A percentile compares a stretch with the other conserved stretches of the same genome.
Conservation (phyloP, 2,113 vertebrate species). For the Phainopepla nitens region DNA sequence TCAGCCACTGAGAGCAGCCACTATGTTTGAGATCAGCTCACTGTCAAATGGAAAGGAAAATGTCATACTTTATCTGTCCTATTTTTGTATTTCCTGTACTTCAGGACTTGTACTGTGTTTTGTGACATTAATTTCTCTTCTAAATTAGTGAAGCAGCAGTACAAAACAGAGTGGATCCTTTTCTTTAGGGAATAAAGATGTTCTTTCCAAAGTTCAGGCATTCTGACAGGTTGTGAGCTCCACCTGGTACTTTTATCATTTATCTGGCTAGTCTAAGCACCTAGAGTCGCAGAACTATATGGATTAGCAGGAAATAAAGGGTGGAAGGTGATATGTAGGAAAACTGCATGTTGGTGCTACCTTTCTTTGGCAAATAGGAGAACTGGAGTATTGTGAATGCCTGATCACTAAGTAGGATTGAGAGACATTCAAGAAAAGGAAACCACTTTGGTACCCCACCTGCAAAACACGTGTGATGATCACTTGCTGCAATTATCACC, state of each 20-base stretch:
- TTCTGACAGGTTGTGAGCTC: not conserved
- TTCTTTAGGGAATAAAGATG: not conserved
- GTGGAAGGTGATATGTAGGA: not conserved
- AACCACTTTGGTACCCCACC: not conserved
- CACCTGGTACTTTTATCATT: not conserved
- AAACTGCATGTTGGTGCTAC: not conserved
- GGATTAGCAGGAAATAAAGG: not conserved
- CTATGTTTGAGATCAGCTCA: not conserved
- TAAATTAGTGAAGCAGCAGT: not conserved
- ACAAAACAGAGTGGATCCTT: not conserved
- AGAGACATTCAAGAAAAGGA: not conserved
- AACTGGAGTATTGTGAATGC: not conserved
- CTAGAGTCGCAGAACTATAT: not conserved
- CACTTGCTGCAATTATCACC: not conserved
- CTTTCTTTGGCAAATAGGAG: not conserved
- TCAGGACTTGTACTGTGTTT: not conserved
- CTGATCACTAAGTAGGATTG: not conserved
- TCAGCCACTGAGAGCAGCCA: not conserved
- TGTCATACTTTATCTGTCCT: not conserved
- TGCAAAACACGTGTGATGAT: not conserved
- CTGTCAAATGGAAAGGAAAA: not conserved
- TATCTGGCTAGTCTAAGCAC: not conserved
- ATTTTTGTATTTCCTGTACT: not conserved
- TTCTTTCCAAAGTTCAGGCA: not conserved
- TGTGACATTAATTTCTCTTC: not conserved